These are phyloP conservation scores for Gobius niger DNA, from an alignment of 2,113 vertebrate species.

Conservation along the genomic window DNA sequence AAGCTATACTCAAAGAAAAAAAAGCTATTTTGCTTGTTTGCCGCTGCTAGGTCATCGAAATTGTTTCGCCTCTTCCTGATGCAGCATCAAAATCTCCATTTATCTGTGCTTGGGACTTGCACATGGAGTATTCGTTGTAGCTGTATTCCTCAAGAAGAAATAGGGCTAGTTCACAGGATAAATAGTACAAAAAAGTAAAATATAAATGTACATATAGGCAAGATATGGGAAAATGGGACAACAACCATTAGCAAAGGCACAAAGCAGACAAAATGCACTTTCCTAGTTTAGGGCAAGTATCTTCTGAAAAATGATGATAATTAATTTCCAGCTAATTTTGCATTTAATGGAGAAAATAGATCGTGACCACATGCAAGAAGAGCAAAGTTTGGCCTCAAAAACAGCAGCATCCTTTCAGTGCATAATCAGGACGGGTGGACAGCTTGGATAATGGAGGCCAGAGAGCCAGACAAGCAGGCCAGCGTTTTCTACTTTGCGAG, in stretches of 20 bases:
- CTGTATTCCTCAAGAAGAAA: background rate
- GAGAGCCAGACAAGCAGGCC: conserved; percentile 52
- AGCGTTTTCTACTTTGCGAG: conserved; percentile 30
- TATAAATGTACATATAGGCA: too few species aligned
- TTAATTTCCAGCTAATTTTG: background rate
- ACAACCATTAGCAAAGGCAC: too few species aligned
- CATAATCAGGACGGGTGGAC: background rate
- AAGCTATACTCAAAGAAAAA: too few species aligned
- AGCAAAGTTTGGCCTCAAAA: background rate
- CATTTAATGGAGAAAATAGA: background rate
- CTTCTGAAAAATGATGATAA: too few species aligned
- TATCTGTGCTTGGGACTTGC: background rate
- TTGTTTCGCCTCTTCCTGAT: background rate
- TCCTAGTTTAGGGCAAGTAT: too few species aligned
- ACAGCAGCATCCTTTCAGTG: background rate
- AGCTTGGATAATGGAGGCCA: conserved; percentile 46
- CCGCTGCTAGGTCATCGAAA: too few species aligned
- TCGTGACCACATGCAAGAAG: background rate
- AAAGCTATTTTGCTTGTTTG: too few species aligned
- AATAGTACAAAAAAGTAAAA: too few species aligned
- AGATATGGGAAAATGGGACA: too few species aligned
- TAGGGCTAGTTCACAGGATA: background rate
- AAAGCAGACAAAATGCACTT: too few species aligned
- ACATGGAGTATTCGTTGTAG: too few species aligned
- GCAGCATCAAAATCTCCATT: background rate